phyloP scores from a whole-genome alignment of 2,888 invertebrate species.

The Diabrotica balteata region DNA sequence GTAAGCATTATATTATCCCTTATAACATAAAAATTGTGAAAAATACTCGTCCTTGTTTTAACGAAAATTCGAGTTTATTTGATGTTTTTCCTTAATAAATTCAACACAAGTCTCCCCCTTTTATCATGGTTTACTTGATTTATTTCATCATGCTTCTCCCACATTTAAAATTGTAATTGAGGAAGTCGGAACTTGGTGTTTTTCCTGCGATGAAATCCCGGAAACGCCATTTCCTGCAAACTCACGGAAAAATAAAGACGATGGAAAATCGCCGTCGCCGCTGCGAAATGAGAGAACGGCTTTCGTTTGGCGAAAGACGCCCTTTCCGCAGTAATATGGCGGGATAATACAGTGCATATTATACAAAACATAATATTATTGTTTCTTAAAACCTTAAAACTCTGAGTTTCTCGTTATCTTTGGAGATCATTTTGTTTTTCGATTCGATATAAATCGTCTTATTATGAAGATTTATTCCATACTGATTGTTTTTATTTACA shows the following conservation, averaged over 20 bases:
- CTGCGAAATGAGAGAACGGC: constrained; percentile 45
- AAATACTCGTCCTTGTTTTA: too few species aligned
- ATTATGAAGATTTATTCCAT: constrained; percentile 14
- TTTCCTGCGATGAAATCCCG: constrained; percentile 47
- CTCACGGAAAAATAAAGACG: constrained; percentile 22
- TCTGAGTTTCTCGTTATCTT: constrained; percentile 27
- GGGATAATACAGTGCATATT: constrained; percentile 59
- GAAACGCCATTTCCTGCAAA: constrained; percentile 29
- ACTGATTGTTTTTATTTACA: neutral
- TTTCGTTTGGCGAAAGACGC: constrained; percentile 52
- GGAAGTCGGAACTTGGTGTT: constrained; percentile 45
- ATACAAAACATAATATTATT: constrained; percentile 61
- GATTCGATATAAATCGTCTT: constrained; percentile 26
- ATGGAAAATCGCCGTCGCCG: constrained; percentile 39
- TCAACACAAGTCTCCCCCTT: constrained; percentile 15
- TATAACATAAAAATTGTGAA: too few species aligned
- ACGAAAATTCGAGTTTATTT: too few species aligned
- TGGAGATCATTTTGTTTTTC: constrained; percentile 33
- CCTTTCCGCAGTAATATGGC: constrained; percentile 47
- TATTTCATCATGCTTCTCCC: constrained; percentile 26
- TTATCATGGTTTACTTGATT: constrained; percentile 24
- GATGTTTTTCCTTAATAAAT: constrained; percentile 15
- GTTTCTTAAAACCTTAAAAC: constrained; percentile 61
- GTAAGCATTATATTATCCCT: too few species aligned
- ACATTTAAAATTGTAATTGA: constrained; percentile 58